Base-by-base conservation (phyloP, 2,113 vertebrate genomes). In the Colistium nudipinnis region DNA sequence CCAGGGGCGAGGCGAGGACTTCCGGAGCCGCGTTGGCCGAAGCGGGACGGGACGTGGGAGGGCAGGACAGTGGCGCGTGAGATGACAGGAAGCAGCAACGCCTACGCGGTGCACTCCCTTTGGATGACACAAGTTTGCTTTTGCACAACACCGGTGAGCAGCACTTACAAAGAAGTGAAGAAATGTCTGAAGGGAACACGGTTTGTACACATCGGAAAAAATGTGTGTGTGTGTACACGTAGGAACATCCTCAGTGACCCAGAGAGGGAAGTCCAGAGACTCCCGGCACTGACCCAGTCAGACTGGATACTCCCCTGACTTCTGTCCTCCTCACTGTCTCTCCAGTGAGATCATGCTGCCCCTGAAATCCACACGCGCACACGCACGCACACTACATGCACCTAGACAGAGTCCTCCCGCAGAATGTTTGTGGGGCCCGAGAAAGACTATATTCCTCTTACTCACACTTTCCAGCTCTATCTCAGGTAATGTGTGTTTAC, bases 401-500 rank as follows among this genome's bases (percentile, higher is more conserved):
- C 47, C 53, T 16, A 48, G 30, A 76, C 27, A 47, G 30, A 61
- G 24, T 44, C 49, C 43, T 48, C 49, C 16, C 27, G 45, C 30
- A 73, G 22, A 63, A 28, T 39, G 20, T 35, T 49, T 52, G 52
- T 72, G 66, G 70, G 61, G 24, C 54, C n/a, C 14, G 38, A 41
- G 41, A 59, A 64, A 57, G 56, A 55, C 35, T 62, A 52, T 62
- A 52, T 69, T 71, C 27, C 31, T 56, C 41, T 68, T 41, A 45
- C 59, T 67, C 57, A 81, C 57, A 66, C 39, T 71, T 78, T 62
- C 73, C 48, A 55, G 11, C 48, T 67, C 63, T 25, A 36, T 59
- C 72, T 57, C 73, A 78, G 75, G 80, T 74, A 52, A 70, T 56
- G 52, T 70, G 47, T 88, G 72, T 87, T 86, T 74, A 80, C 57